phyloP scores from a whole-genome alignment of 1,140 invertebrate genomes.

The Leptonema lineaticorne region DNA sequence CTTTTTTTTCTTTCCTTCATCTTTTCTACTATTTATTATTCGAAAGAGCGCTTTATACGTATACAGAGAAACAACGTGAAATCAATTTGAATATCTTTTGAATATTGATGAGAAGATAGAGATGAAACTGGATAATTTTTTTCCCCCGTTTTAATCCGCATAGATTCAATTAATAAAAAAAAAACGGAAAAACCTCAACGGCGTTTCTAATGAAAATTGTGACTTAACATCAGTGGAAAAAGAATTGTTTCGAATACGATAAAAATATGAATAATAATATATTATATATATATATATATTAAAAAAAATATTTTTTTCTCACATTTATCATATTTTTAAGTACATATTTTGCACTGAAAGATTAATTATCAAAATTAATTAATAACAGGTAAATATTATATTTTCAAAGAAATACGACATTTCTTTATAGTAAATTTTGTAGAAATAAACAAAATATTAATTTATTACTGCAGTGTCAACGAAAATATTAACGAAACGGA shows the following conservation, averaged over 20 bases:
- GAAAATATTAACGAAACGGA: conserved; percentile 42
- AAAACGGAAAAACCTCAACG: neutral
- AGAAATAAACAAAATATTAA: conserved; percentile 7
- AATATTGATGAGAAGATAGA: conserved; percentile 36
- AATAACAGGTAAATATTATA: too few species aligned
- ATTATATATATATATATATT: too few species aligned
- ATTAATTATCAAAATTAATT: too few species aligned
- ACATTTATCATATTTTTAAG: too few species aligned
- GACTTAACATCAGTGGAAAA: conserved; percentile 11
- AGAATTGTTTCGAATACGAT: neutral
- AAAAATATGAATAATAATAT: neutral
- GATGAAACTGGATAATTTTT: too few species aligned
- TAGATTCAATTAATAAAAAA: conserved; percentile 10
- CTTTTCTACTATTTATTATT: too few species aligned
- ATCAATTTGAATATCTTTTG: conserved; percentile 37
- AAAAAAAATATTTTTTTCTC: too few species aligned
- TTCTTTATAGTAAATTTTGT: too few species aligned
- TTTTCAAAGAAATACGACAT: too few species aligned
- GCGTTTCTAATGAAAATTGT: conserved; percentile 17
- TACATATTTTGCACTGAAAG: too few species aligned
- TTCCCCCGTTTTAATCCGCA: conserved; percentile 26
- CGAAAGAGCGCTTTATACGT: conserved; percentile 22
- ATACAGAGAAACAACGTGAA: conserved; percentile 27
- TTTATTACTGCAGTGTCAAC: conserved; percentile 32
- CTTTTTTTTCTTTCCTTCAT: too few species aligned